A percentile compares a stretch with the other conserved stretches of the same genome.
These are phyloP conservation scores for Aethina tumida DNA, from an alignment of 1,140 invertebrate genomes.

Conservation along the genomic window DNA sequence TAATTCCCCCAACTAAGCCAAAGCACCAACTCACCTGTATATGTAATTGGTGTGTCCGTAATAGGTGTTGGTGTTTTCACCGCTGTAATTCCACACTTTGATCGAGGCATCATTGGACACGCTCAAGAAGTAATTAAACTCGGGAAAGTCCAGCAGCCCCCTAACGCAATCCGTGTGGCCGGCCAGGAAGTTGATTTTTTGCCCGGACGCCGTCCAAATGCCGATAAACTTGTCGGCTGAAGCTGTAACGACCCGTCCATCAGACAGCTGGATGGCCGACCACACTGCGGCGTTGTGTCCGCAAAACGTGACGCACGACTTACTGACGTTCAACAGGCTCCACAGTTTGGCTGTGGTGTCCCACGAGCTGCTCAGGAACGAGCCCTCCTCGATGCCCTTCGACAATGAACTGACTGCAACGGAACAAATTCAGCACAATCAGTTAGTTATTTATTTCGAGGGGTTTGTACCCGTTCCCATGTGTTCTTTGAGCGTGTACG, in stretches of 20 bases:
- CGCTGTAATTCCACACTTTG: slow-evolving; percentile 68
- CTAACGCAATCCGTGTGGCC: slow-evolving; percentile 87
- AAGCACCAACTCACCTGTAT: slow-evolving; percentile 43
- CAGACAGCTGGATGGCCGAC: slow-evolving; percentile 58
- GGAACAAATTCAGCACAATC: slow-evolving; percentile 7
- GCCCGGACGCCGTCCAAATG: slow-evolving; percentile 61
- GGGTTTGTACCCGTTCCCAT: slow-evolving; percentile 52
- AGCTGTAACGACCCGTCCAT: slow-evolving; percentile 63
- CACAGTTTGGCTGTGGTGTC: slow-evolving; percentile 79
- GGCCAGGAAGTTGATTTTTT: slow-evolving; percentile 39
- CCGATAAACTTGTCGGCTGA: slow-evolving; percentile 87
- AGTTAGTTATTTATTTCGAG: neutral
- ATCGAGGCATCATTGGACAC: slow-evolving; percentile 86
- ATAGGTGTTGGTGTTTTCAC: slow-evolving; percentile 67
- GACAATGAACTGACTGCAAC: slow-evolving; percentile 54
- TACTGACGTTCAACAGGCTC: slow-evolving; percentile 47
- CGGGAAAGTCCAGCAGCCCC: slow-evolving; percentile 56
- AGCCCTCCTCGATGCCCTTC: slow-evolving; percentile 41
- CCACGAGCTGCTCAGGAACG: slow-evolving; percentile 79
- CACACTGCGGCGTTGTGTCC: slow-evolving; percentile 86
- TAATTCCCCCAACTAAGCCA: neutral
- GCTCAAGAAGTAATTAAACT: slow-evolving; percentile 58
- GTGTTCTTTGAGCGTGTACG: slow-evolving; percentile 69
- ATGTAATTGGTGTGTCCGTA: slow-evolving; percentile 76
- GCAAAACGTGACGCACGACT: slow-evolving; percentile 44